Evolutionary conservation across 2,113 vertebrate genomes (phyloP).

Genomic region (Lontra canadensis): DNA sequence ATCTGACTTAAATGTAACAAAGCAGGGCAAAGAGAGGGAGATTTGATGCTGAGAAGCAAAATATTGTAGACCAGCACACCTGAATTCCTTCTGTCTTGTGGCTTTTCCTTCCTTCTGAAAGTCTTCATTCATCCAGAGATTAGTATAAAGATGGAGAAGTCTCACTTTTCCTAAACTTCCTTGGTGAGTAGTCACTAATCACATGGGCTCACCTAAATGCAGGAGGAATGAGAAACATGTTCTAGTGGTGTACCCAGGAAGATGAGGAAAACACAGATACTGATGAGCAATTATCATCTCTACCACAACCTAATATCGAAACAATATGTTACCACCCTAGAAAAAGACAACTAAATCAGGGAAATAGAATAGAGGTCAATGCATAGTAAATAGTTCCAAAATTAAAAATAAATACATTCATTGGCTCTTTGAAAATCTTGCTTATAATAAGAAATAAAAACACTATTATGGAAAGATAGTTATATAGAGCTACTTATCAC

Average conservation of each 20-base stretch:
- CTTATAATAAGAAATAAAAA: slow-evolving; percentile 25
- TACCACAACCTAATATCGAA: background rate
- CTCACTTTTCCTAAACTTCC: background rate
- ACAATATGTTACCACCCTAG: background rate
- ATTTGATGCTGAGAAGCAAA: background rate
- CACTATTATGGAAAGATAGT: background rate
- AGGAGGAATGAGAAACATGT: background rate
- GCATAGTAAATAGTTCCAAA: background rate
- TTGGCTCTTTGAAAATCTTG: background rate
- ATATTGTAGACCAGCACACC: background rate
- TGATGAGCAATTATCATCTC: background rate
- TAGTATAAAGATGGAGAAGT: background rate
- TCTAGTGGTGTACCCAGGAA: background rate
- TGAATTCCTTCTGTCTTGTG: background rate
- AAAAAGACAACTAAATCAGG: background rate
- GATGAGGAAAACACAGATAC: background rate
- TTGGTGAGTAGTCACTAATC: background rate
- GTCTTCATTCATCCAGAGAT: no score
- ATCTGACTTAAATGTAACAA: background rate
- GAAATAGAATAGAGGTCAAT: background rate
- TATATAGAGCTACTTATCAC: background rate
- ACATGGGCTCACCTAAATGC: background rate
- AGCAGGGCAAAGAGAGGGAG: background rate
- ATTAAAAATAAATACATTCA: background rate
- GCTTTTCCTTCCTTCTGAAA: background rate